Base-by-base conservation (phyloP, 2,888 invertebrate genomes). In the Diarsia rubi region DNA sequence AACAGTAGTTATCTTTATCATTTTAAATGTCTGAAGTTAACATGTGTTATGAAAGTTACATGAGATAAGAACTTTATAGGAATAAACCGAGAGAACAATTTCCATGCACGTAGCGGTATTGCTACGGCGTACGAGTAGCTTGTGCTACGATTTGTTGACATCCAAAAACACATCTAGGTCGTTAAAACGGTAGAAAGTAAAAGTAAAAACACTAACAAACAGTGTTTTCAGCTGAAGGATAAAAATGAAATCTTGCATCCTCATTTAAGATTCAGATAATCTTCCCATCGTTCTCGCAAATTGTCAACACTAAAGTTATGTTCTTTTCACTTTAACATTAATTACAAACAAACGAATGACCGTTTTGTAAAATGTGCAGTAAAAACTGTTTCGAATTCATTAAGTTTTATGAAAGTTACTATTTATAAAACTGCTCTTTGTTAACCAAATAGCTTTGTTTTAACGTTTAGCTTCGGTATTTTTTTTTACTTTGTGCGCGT, bases 271-370 rank as follows among this genome's bases (percentile, higher is more conserved):
- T 14, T 57, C 16, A 57, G 57, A 57, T 27, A 47, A 57, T 67
- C 27, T 19, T 31, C 47, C 27, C n/a, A 42, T 47, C 16, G 6
- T 69, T 44, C 6, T 64, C 52, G 69, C 14, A 49, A 44, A 16
- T 52, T 75, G 44, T 67, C 70, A 67, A 70, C 31, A 70, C 57
- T 49, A 78, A n/a, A n/a, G n/a, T 70, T 78, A 27, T 62, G 66
- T 47, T 31, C 24, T 60, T 19, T 62, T 24, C 49, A 9, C 3
- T 42, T 66, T 65, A 37, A 8, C 14, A 69, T n/a, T 11, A 21
- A 5, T n/a, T 63, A 67, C 63, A 70, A 70, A 67, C 66, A 70
- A 69, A 31, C 44, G 31, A 69, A 42, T 0, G 3, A 73, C 49
- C 57, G 14, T 69, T 70, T 42, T 62, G n/a, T 16, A 16, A 47